Base-by-base conservation (phyloP, 2,888 invertebrate genomes). In the Callyntrura sp. region DNA sequence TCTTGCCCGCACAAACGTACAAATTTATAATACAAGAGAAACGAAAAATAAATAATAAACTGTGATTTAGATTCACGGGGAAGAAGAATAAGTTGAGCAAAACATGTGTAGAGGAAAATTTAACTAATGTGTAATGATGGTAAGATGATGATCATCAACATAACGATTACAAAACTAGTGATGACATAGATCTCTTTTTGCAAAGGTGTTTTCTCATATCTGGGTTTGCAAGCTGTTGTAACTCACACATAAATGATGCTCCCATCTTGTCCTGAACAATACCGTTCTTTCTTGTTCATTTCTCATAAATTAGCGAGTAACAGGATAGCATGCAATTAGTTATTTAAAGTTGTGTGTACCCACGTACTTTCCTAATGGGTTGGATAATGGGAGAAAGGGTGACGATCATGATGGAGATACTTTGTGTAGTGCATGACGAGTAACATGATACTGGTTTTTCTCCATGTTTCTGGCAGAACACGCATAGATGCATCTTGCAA, bases 221-320 rank as follows among this genome's bases (percentile, higher is more conserved):
- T n/a, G 9, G 43, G 35, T 73, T 57, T 55, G 48, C 43, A 28
- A 79, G 43, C 23, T 60, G 12, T 17, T 35, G 4, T 76, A 57
- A 28, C n/a, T n/a, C n/a, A n/a, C n/a, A n/a, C n/a, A n/a, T 60
- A 79, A 60, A 35, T 35, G 0, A 23, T 48, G 45, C 23, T 17
- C 11, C 4, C 35, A 43, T 45, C 8, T 12, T 5, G 68, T 8
- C 1, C 11, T 55, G 51, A 25, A n/a, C 1, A 76, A 51, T n/a
- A 76, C 14, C 23, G 23, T 86, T 86, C 55, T 20, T 79, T 23
- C 79, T 79, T 35, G 28, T 57, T 76, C 20, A 76, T 79, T 83
- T 23, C 81, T 68, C 87, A 81, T 87, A 87, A 87, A 87, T 87
- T 87, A 70, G 28, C 43, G 28, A 60, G 60, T 57, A 81, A 73